A percentile compares a stretch with the other conserved stretches of the same genome.
phyloP scores from a whole-genome alignment of 2,888 invertebrate species.

The Protonemura montana region DNA sequence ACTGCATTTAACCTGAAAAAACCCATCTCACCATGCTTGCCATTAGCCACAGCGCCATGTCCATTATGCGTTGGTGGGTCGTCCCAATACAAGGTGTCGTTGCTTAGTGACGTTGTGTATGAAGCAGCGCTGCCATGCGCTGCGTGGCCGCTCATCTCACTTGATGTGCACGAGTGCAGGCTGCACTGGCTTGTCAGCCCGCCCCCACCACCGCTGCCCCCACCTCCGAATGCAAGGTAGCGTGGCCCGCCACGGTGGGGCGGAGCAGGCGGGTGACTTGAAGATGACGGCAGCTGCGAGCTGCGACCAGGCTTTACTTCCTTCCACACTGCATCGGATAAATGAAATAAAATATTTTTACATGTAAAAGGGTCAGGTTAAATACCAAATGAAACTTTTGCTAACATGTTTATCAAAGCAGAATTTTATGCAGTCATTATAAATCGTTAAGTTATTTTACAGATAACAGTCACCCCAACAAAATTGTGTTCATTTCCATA shows the following conservation, averaged over 20 bases:
- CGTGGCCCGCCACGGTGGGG: constrained; percentile 64
- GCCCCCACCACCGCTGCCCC: constrained; percentile 61
- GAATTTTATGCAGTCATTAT: no score
- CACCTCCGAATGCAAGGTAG: constrained; percentile 72
- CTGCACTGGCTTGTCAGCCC: constrained; percentile 81
- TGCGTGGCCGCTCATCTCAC: constrained; percentile 71
- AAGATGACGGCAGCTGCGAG: background rate
- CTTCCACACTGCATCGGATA: constrained; percentile 47
- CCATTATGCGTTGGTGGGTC: constrained; percentile 38
- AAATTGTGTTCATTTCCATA: no score
- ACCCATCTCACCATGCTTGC: constrained; percentile 17
- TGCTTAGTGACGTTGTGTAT: constrained; percentile 85
- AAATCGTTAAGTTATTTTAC: no score
- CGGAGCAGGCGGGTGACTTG: constrained; percentile 55
- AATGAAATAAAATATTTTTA: no score
- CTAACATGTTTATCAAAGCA: no score
- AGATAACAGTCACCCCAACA: no score
- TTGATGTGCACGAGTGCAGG: constrained; percentile 83
- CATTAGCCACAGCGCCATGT: background rate
- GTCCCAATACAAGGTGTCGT: constrained; percentile 88
- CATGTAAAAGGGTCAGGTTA: no score
- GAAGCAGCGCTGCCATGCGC: constrained; percentile 73
- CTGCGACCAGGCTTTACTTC: constrained; percentile 46
- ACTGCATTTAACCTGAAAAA: no score
- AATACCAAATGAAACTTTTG: no score